A percentile compares a stretch with the other conserved stretches of the same genome.
phyloP scores from a whole-genome alignment of 2,888 invertebrate species.

The Cosmia pyralina region DNA sequence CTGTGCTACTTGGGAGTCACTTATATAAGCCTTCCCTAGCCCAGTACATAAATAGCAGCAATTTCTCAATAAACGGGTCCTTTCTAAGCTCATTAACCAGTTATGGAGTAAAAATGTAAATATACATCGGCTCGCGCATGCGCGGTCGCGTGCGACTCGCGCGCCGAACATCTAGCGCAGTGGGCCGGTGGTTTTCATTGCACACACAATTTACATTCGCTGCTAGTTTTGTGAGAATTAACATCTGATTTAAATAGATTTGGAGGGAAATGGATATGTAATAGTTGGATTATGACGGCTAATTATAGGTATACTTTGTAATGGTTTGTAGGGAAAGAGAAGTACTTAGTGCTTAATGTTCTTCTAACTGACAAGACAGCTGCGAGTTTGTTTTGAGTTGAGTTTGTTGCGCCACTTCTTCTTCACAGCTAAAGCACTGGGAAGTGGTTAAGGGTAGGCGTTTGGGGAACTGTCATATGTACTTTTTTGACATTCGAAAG shows the following conservation, averaged over 20 bases:
- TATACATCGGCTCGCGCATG: conserved; percentile 52
- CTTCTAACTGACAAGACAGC: background rate
- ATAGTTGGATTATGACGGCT: conserved; percentile 25
- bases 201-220: conserved; percentile 52
- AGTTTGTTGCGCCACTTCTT: background rate
- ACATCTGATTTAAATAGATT: conserved; percentile 57
- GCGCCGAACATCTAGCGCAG: conserved; percentile 77
- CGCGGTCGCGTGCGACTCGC: conserved; percentile 78
- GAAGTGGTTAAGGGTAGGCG: background rate
- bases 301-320: conserved; percentile 20
- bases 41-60: conserved; percentile 24
- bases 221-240: conserved; percentile 46
- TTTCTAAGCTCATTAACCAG: conserved; percentile 62
- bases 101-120: conserved; percentile 62
- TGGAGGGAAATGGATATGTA: conserved; percentile 41
- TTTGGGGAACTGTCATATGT: background rate
- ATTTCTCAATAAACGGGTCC: conserved; percentile 55
- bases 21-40: conserved; percentile 24
- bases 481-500: background rate
- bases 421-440: background rate
- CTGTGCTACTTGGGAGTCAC: too few species aligned
- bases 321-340: conserved; percentile 11
- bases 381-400: too few species aligned
- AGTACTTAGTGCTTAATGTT: background rate
- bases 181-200: conserved; percentile 70